phyloP scores from a whole-genome alignment of 2,888 invertebrate genomes.

The Diaprepes abbreviatus region DNA sequence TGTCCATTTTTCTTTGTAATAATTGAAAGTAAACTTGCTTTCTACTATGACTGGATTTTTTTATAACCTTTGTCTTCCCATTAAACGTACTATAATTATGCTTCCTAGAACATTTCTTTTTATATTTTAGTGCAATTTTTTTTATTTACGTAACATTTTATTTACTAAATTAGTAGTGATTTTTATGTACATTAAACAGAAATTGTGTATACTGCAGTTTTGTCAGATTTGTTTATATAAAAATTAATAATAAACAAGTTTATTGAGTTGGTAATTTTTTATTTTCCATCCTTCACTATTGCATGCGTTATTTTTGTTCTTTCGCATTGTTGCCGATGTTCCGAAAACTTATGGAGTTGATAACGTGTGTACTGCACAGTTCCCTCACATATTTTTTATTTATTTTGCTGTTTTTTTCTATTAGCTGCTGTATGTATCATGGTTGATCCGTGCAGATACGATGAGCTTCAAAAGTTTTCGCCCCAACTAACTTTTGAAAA shows the following conservation, averaged over 20 bases:
- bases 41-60: neutral
- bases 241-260: slow-evolving; percentile 40
- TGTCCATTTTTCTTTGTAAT: too few species aligned
- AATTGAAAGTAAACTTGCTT: neutral
- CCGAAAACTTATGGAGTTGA: slow-evolving; percentile 62
- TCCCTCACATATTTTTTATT: slow-evolving; percentile 31
- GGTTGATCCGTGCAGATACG: neutral
- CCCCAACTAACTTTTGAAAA: too few species aligned
- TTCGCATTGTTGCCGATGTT: slow-evolving; percentile 22
- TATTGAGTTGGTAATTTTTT: slow-evolving; percentile 30
- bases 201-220: slow-evolving; percentile 43
- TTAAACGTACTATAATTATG: slow-evolving; percentile 1
- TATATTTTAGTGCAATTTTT: slow-evolving; percentile 38
- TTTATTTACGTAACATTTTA: slow-evolving; percentile 21
- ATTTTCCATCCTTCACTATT: slow-evolving; percentile 30
- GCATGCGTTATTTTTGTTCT: slow-evolving; percentile 31
- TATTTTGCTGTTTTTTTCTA: slow-evolving; percentile 37
- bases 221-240: slow-evolving; percentile 48
- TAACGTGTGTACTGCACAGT: slow-evolving; percentile 31
- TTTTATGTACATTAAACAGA: slow-evolving; percentile 27
- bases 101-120: neutral
- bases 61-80: neutral
- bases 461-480: neutral
- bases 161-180: slow-evolving; percentile 23
- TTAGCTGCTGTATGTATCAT: slow-evolving; percentile 25